phyloP scores from a whole-genome alignment of 2,113 vertebrate species.

The Coryphaenoides rupestris region DNA sequence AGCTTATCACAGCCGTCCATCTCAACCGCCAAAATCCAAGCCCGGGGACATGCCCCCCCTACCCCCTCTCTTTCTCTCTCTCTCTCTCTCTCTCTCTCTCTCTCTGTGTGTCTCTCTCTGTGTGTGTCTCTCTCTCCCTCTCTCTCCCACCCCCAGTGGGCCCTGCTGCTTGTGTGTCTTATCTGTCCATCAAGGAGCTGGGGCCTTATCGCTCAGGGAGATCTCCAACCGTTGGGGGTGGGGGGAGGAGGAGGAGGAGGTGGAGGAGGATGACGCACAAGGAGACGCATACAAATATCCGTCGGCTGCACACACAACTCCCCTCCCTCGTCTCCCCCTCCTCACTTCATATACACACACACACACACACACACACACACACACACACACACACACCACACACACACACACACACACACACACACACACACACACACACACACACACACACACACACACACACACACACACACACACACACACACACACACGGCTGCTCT shows the following conservation, averaged over 20 bases:
- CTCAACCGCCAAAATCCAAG: constrained; percentile 78
- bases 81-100: no score
- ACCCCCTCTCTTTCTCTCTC: no score
- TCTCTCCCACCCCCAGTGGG: constrained; percentile 30
- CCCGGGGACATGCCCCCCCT: constrained; percentile 67
- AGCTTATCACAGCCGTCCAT: constrained; percentile 58
- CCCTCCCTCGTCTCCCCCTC: no score
- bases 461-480: no score
- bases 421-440: no score
- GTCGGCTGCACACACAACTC: constrained; percentile 66
- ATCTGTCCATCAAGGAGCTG: constrained; percentile 70
- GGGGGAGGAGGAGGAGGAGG: no score
- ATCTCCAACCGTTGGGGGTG: constrained; percentile 70
- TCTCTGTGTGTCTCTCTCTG: constrained; percentile 45
- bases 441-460: no score
- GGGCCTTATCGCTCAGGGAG: constrained; percentile 61
- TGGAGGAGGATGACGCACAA: constrained; percentile 79
- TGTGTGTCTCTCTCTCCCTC: not conserved
- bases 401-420: no score
- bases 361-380: no score
- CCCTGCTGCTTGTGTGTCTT: constrained; percentile 38
- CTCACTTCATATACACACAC: no score
- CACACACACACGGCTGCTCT: no score
- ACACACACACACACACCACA: no score
- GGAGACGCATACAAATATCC: constrained; percentile 74